Percentiles rank a stretch among this genome's conserved stretches.
Conservation (phyloP, 2,888 invertebrate genomes). For the Smittia sp. region DNA sequence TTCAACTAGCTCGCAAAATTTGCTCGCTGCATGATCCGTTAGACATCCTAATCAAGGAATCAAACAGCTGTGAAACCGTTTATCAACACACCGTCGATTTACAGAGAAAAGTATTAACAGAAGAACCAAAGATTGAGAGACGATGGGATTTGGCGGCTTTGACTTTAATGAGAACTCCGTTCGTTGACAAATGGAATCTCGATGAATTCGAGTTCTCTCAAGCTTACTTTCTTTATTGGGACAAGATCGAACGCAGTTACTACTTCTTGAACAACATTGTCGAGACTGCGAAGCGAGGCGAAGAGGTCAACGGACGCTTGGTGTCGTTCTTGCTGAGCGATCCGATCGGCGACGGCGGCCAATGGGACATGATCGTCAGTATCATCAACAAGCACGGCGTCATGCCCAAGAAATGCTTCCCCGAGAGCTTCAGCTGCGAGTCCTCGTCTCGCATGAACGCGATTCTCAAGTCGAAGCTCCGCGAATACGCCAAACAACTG, state of each 20-base stretch:
- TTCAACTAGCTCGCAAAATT: constrained; percentile 79
- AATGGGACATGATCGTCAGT: constrained; percentile 91
- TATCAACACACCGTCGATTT: constrained; percentile 53
- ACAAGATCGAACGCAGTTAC: constrained; percentile 85
- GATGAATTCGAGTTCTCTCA: constrained; percentile 93
- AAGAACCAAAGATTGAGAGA: constrained; percentile 58
- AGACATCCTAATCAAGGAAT: neutral
- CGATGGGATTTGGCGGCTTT: constrained; percentile 77
- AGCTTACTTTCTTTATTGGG: constrained; percentile 86
- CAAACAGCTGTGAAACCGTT: neutral
- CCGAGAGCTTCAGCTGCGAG: constrained; percentile 77
- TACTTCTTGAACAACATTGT: constrained; percentile 81
- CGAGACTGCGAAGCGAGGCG: constrained; percentile 67
- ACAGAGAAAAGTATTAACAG: constrained; percentile 86
- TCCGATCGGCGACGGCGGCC: constrained; percentile 82
- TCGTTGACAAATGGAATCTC: constrained; percentile 75
- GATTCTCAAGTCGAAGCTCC: constrained; percentile 77
- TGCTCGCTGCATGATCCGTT: constrained; percentile 72
- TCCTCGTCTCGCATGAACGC: constrained; percentile 72
- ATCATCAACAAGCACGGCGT: constrained; percentile 82
- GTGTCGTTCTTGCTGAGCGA: constrained; percentile 76
- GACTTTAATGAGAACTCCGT: constrained; percentile 79
- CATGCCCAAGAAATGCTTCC: constrained; percentile 84
- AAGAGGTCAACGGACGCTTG: constrained; percentile 73
- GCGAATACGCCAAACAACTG: constrained; percentile 76